These are phyloP conservation scores for Lemur catta DNA, from an alignment of 2,797 vertebrate species.

Conservation along the genomic window DNA sequence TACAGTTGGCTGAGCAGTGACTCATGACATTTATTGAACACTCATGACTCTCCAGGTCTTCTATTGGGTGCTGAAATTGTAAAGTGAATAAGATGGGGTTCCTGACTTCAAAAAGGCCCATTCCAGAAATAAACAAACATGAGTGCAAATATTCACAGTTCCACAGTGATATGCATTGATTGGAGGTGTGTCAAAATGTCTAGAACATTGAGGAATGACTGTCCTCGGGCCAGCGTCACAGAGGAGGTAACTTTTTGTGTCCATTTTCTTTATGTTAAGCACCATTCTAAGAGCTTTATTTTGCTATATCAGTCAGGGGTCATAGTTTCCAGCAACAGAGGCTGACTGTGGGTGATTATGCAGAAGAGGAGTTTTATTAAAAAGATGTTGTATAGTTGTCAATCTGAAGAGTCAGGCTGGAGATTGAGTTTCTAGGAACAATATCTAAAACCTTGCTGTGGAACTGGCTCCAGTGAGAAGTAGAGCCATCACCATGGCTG, in stretches of 20 bases:
- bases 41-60: background rate
- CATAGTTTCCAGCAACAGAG: background rate
- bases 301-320: background rate
- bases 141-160: background rate
- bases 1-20: background rate
- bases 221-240: background rate
- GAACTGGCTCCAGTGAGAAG: background rate
- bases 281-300: background rate
- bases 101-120: background rate
- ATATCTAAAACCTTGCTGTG: background rate
- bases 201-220: background rate
- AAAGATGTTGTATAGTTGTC: background rate
- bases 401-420: background rate
- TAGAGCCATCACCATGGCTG: background rate
- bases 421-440: background rate
- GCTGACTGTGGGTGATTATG: background rate
- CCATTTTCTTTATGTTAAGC: background rate
- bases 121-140: background rate
- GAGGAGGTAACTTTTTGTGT: background rate
- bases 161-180: background rate
- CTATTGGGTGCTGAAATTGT: background rate
- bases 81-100: background rate
- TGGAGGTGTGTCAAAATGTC: background rate
- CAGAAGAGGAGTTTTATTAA: background rate
- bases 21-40: background rate